These are phyloP conservation scores for Peromyscus californicus DNA, from an alignment of 2,113 vertebrate species.

Conservation along the genomic window DNA sequence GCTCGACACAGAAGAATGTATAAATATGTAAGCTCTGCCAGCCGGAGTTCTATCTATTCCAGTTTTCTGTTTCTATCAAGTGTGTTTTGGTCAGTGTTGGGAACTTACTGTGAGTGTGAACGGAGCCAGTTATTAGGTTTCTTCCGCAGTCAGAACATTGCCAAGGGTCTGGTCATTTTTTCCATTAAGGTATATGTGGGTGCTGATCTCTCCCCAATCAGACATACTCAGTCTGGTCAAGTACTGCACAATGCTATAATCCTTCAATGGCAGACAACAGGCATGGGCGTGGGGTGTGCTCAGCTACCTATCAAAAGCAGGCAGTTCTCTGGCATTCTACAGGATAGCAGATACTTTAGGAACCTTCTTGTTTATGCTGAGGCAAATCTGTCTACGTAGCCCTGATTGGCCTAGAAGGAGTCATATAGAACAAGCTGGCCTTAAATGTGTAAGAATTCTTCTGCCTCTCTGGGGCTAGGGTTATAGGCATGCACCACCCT, in stretches of 20 bases:
- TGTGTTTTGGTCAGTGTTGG: slow-evolving; percentile 56
- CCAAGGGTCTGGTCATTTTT: slow-evolving; percentile 64
- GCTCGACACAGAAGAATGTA: slow-evolving; percentile 80
- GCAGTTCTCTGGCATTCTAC: neutral
- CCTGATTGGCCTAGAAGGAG: neutral
- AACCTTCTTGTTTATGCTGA: neutral
- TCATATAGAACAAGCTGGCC: neutral
- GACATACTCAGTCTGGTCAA: slow-evolving; percentile 6
- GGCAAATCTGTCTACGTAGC: neutral
- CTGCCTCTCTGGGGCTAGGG: neutral
- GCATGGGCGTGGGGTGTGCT: neutral
- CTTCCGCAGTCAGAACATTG: slow-evolving; percentile 10
- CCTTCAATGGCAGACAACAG: neutral
- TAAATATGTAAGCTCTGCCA: slow-evolving; percentile 75
- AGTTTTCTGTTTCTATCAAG: slow-evolving; percentile 71
- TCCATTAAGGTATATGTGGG: slow-evolving; percentile 61
- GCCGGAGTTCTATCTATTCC: slow-evolving; percentile 60
- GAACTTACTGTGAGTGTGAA: slow-evolving; percentile 38
- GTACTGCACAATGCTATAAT: neutral
- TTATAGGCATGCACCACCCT: neutral
- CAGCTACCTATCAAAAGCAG: neutral
- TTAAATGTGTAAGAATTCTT: neutral
- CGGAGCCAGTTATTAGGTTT: slow-evolving; percentile 52
- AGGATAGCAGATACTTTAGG: slow-evolving; percentile 16
- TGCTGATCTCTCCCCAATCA: neutral